Base-by-base conservation (phyloP, 2,888 invertebrate species). In the Lasioglossum leucozonium region DNA sequence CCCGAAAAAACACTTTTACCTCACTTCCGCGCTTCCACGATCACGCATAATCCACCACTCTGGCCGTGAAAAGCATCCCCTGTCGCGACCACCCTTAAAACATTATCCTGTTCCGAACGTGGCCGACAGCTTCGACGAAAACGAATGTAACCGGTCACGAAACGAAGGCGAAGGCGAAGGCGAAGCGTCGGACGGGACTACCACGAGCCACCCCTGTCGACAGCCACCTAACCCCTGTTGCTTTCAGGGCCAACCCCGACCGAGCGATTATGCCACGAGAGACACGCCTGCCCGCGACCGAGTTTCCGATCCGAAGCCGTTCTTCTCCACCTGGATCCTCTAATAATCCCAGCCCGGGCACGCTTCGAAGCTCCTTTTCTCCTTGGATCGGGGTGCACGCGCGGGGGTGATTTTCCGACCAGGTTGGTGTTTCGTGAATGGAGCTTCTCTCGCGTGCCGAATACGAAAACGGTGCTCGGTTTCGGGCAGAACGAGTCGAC, bases 1-100 rank as follows among this genome's bases (percentile, higher is more conserved):
- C 92, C 88, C 93, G 94, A 92, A 94, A 94, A 93, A 94, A 94
- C 95, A 95, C 94, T 93, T 95, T 94, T 93, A 92, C 92, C 92
- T 91, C 88, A 87, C 92, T 94, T 92, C 87, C 75, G 26, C 75
- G 40, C 72, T 79, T 71, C 90, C 30, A 81, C 84, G 82, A 86
- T 90, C 87, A 89, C 89, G 85, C 90, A 91, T 89, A 89, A 87
- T 86, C 84, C 84, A 76, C 74, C 77, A 13, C 47, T 30, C 77
- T 72, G 79, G 30, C 65, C 34, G 30, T 11, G 40, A 55, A 72
- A 18, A 67, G 58, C 34, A 13, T 58, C 34, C 34, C 37, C 30
- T 22, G 2, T 30, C 16, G 13, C 40, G 37, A 22, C 37, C 13
- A 13, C 18, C 42, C 67, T 65, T 72, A 73, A 55, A 72, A 58